These are phyloP conservation scores for Drosophila micromelanica DNA, from an alignment of 1,140 invertebrate species.

Conservation along the genomic window DNA sequence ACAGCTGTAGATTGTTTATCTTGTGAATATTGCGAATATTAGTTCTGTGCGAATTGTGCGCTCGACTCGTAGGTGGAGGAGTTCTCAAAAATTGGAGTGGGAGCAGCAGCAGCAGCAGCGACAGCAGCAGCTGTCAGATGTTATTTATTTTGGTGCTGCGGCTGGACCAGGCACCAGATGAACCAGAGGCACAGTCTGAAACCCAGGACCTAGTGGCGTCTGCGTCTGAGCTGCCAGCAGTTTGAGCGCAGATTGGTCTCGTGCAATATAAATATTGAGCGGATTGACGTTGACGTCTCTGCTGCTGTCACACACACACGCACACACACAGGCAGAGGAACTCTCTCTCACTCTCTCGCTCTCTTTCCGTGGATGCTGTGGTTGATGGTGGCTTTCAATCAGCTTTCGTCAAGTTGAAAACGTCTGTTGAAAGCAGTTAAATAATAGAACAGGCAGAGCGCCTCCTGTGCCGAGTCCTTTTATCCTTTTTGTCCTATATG, in stretches of 20 bases:
- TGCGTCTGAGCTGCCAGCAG: constrained; percentile 51
- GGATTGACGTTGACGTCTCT: constrained; percentile 73
- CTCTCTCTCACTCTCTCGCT: neutral
- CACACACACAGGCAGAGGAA: neutral
- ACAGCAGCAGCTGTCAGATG: constrained; percentile 77
- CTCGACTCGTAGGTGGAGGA: constrained; percentile 4
- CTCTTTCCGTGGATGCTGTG: constrained; percentile 55
- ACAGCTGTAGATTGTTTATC: constrained; percentile 33
- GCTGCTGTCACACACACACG: constrained; percentile 36
- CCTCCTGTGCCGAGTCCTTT: constrained; percentile 49
- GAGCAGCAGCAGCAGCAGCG: constrained; percentile 22
- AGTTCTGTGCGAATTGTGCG: constrained; percentile 21
- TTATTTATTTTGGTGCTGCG: constrained; percentile 79
- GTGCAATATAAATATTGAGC: constrained; percentile 74
- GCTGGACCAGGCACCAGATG: constrained; percentile 22
- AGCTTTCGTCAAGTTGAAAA: constrained; percentile 73
- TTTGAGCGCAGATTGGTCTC: constrained; percentile 48
- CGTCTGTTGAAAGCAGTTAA: constrained; percentile 76
- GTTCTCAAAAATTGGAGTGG: neutral
- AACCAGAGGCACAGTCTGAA: constrained; percentile 17
- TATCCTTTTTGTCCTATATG: constrained; percentile 49
- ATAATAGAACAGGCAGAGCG: constrained; percentile 71
- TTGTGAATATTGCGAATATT: constrained; percentile 27
- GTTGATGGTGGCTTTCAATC: constrained; percentile 77
- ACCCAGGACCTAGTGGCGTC: constrained; percentile 60